These are phyloP conservation scores for Steinernema scapterisci DNA, from an alignment of 2,888 invertebrate species.

Conservation along the genomic window DNA sequence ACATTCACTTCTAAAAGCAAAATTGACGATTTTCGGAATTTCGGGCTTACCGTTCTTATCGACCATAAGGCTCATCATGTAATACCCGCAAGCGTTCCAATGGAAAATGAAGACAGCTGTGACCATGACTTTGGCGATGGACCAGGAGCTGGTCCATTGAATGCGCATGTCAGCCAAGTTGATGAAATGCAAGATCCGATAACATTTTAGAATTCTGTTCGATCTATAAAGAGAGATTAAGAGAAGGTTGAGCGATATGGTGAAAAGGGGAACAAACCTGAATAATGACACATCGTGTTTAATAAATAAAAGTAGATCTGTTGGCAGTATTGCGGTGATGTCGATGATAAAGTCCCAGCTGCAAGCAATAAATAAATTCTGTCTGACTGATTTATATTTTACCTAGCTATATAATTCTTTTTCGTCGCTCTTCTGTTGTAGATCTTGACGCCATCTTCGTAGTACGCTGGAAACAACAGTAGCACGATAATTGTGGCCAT, in stretches of 20 bases:
- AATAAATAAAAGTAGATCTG: constrained; percentile 31
- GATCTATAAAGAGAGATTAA: constrained; percentile 26
- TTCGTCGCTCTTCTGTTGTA: constrained; percentile 29
- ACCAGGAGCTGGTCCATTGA: constrained; percentile 34
- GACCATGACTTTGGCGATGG: constrained; percentile 43
- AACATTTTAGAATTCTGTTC: constrained; percentile 34
- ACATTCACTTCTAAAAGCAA: constrained; percentile 12
- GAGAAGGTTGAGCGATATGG: too few species aligned
- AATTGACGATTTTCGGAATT: not conserved
- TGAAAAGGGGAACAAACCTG: constrained; percentile 1
- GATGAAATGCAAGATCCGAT: constrained; percentile 29
- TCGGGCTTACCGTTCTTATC: not conserved
- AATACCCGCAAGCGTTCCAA: constrained; percentile 57
- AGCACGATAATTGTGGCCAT: too few species aligned
- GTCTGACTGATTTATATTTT: not conserved
- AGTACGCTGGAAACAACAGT: constrained; percentile 36
- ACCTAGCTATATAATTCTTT: constrained; percentile 24
- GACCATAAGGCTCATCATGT: constrained; percentile 33
- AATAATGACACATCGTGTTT: constrained; percentile 23
- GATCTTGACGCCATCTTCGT: constrained; percentile 21
- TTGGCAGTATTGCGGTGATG: constrained; percentile 34
- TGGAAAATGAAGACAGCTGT: constrained; percentile 56
- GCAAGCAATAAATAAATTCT: not conserved
- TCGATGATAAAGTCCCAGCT: constrained; percentile 34
- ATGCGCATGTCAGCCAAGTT: constrained; percentile 36